Evolutionary conservation across 2,888 invertebrate species (phyloP).

Genomic region (Diadromus collaris): DNA sequence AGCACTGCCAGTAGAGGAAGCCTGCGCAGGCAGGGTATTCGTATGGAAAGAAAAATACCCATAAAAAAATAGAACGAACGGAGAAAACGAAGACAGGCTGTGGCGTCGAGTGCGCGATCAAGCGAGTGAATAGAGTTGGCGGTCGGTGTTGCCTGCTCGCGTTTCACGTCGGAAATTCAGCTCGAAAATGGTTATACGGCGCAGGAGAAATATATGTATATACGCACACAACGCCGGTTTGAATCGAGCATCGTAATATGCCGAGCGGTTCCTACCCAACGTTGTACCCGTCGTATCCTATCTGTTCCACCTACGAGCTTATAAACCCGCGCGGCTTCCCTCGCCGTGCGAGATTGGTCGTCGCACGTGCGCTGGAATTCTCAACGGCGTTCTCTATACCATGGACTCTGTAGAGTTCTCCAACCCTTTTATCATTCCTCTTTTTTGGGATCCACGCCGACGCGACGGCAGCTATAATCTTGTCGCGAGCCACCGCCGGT

Average conservation of each 20-base stretch:
- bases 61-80: not conserved
- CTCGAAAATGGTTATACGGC: slow-evolving; percentile 5
- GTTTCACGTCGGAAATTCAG: slow-evolving; percentile 41
- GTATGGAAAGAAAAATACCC: not conserved
- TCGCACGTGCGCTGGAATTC: slow-evolving; percentile 53
- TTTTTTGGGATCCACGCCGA: slow-evolving; percentile 38
- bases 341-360: slow-evolving; percentile 37
- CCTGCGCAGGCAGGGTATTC: not conserved
- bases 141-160: slow-evolving; percentile 37
- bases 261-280: slow-evolving; percentile 68
- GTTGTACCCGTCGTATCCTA: slow-evolving; percentile 70
- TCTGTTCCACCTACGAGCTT: slow-evolving; percentile 71
- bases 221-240: slow-evolving; percentile 14
- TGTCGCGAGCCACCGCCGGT: slow-evolving; percentile 52
- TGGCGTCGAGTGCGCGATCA: slow-evolving; percentile 25
- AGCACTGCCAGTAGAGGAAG: not conserved
- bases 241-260: slow-evolving; percentile 42
- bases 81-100: slow-evolving; percentile 5
- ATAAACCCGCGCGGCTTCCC: slow-evolving; percentile 39
- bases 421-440: slow-evolving; percentile 27
- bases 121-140: slow-evolving; percentile 42
- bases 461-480: slow-evolving; percentile 52
- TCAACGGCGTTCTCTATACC: slow-evolving; percentile 12
- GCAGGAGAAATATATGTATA: slow-evolving; percentile 51
- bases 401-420: slow-evolving; percentile 7